phyloP scores from a whole-genome alignment of 2,888 invertebrate species.

The Plusia festucae region DNA sequence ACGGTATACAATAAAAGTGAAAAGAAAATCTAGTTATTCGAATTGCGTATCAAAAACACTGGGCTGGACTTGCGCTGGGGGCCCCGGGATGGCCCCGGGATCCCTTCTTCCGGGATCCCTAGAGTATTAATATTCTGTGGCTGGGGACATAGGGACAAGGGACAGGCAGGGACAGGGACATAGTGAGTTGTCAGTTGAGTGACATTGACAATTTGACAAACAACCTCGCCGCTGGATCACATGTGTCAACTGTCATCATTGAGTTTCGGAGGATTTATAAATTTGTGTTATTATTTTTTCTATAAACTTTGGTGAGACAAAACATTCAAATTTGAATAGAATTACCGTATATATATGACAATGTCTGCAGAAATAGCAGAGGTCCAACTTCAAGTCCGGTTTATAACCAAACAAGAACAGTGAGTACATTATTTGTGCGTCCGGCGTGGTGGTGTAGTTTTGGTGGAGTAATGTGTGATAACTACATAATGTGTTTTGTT shows the following conservation, averaged over 20 bases:
- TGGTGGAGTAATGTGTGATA: background rate
- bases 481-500: slow-evolving; percentile 10
- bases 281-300: background rate
- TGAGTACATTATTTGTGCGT: slow-evolving; percentile 83
- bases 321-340: background rate
- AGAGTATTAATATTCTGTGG: too few species aligned
- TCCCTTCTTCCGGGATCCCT: too few species aligned
- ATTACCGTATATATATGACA: slow-evolving; percentile 18
- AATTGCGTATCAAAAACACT: too few species aligned
- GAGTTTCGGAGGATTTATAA: slow-evolving; percentile 12
- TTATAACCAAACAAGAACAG: slow-evolving; percentile 95
- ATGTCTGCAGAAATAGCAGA: slow-evolving; percentile 76
- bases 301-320: slow-evolving; percentile 10
- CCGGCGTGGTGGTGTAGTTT: slow-evolving; percentile 49
- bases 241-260: slow-evolving; percentile 34
- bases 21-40: too few species aligned
- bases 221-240: background rate
- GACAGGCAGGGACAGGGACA: background rate
- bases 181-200: too few species aligned
- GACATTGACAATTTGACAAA: slow-evolving; percentile 13
- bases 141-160: background rate
- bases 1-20: too few species aligned
- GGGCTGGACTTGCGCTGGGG: too few species aligned
- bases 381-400: slow-evolving; percentile 93
- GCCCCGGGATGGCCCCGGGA: too few species aligned